Base-by-base conservation (phyloP, 2,888 invertebrate genomes). In the Baronia brevicornis region DNA sequence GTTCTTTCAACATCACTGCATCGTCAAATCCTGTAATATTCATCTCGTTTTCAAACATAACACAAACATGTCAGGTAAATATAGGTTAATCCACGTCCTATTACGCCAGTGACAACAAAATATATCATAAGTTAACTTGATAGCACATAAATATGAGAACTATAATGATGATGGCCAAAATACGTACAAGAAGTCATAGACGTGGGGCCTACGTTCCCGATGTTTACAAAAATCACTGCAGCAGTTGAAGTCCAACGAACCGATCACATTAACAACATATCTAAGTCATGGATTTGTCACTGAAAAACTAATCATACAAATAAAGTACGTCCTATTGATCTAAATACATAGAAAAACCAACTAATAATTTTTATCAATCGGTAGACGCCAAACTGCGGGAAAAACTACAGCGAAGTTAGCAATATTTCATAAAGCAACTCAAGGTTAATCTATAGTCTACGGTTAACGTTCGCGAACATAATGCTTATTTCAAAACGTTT, bases 371-470 rank as follows among this genome's bases (percentile, higher is more conserved):
- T 67, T 66, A 67, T 66, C 74, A 68, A 64, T 60, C 70, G 55
- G 77, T 73, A 60, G 84, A 84, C 84, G 84, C 84, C 79, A 84
- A 84, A 79, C 79, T 82, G 77, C 75, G 78, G 79, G 79, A 82
- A 82, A 80, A 82, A 84, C 80, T 82, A 78, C 66, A 64, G 60
- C 59, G 80, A 84, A 84, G 79, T 65, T 78, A 61, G 79, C 63
- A 45, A 46, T 59, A 48, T 49, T 53, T 17, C 35, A 38, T 41
- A 41, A 44, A 61, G 44, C 60, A 59, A 54, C 61, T 73, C 72
- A 74, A 75, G 73, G 73, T 65, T 69, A 49, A 48, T 57, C 52
- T 54, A 12, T 43, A 45, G 33, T 70, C 57, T 71, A 63, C 72
- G 65, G 25, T 23, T 28, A 24, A 17, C 33, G 38, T 41, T 41